phyloP scores from a whole-genome alignment of 2,888 invertebrate genomes.

The Cordilura impudica region DNA sequence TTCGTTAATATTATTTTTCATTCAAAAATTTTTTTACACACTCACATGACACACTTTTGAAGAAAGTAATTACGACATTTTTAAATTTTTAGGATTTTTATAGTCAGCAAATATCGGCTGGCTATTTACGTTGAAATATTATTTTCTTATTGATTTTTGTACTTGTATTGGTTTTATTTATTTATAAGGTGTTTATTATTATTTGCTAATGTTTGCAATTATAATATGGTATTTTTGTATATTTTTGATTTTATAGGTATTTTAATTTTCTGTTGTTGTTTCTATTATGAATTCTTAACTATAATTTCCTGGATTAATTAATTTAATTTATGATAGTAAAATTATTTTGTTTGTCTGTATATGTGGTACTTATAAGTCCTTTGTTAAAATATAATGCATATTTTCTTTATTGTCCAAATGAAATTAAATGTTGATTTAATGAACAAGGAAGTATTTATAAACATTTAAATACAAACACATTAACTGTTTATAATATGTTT shows the following conservation, averaged over 20 bases:
- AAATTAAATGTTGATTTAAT: constrained; percentile 20
- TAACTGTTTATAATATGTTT: constrained; percentile 1
- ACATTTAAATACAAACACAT: constrained; percentile 37
- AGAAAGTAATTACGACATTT: neutral
- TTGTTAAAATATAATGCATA: constrained; percentile 22
- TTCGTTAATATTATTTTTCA: neutral
- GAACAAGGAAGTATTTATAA: constrained; percentile 53
- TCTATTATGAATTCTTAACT: constrained; percentile 32
- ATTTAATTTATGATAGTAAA: constrained; percentile 43
- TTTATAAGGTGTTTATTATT: neutral
- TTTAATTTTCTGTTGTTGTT: constrained; percentile 6
- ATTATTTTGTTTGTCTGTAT: constrained; percentile 2
- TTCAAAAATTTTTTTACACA: neutral
- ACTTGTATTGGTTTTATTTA: constrained; percentile 3
- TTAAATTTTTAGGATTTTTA: constrained; percentile 34
- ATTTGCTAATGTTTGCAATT: neutral
- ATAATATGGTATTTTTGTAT: constrained; percentile 2
- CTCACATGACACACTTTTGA: neutral
- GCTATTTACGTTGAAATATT: constrained; percentile 15
- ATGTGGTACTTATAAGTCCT: constrained; percentile 22
- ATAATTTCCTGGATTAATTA: constrained; percentile 57
- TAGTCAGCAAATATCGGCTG: constrained; percentile 33
- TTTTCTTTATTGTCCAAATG: constrained; percentile 31
- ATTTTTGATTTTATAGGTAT: neutral
- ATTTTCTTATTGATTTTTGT: constrained; percentile 2